These are phyloP conservation scores for Syngnathus rostellatus DNA, from an alignment of 2,797 vertebrate species.

Conservation along the genomic window DNA sequence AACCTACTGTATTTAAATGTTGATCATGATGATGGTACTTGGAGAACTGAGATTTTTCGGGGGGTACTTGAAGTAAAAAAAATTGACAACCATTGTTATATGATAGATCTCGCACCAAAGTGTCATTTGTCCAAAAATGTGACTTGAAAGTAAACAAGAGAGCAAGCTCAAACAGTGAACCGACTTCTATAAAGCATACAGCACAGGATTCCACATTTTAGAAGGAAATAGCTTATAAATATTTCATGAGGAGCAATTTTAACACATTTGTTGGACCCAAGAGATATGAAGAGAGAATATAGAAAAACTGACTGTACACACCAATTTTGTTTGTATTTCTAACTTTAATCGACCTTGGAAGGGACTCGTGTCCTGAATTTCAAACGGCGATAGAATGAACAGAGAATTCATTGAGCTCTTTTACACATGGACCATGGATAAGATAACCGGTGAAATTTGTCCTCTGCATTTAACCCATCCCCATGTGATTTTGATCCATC, in stretches of 20 bases:
- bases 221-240: conserved; percentile 1
- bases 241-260: background rate
- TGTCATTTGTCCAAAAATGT: background rate
- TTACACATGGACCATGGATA: background rate
- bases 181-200: background rate
- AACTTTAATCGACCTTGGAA: background rate
- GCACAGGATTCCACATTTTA: background rate
- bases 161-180: background rate
- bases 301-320: conserved; percentile 1
- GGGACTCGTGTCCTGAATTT: background rate
- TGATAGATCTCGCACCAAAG: background rate
- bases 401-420: background rate
- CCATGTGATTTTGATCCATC: too few species aligned
- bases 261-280: conserved; percentile 2
- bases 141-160: background rate
- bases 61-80: too few species aligned
- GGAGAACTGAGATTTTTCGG: too few species aligned
- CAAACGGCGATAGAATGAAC: background rate
- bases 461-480: too few species aligned
- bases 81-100: background rate
- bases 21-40: too few species aligned
- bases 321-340: background rate
- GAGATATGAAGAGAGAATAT: background rate
- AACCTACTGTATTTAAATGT: too few species aligned
- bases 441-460: too few species aligned